Conservation (phyloP, 2,797 vertebrate genomes). For the Centropyge bicolor region DNA sequence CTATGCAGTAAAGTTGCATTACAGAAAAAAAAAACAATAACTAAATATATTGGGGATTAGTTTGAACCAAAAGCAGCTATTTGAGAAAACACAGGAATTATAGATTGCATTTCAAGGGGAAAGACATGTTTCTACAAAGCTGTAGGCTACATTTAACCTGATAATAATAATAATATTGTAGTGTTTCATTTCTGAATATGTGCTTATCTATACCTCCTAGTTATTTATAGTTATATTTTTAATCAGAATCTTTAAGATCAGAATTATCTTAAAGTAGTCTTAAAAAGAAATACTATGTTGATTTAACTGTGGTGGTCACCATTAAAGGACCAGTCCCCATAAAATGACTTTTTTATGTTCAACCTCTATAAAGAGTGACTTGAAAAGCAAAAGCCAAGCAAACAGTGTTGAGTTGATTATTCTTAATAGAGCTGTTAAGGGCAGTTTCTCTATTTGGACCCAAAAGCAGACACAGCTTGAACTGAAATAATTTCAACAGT, state of each 20-base stretch:
- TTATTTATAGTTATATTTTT: too few species aligned
- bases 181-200: background rate
- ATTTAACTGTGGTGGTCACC: background rate
- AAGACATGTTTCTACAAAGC: background rate
- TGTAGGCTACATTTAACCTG: background rate
- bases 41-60: background rate
- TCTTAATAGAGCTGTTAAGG: too few species aligned
- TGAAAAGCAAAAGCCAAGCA: too few species aligned
- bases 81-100: background rate
- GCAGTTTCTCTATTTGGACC: too few species aligned
- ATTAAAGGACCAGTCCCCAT: background rate
- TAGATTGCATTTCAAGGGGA: background rate
- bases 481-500: too few species aligned
- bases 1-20: background rate
- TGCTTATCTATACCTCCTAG: too few species aligned
- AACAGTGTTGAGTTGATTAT: too few species aligned
- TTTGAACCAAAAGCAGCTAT: conserved; percentile 1
- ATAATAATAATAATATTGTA: background rate
- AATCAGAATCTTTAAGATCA: too few species aligned
- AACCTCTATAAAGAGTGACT: background rate
- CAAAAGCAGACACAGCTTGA: too few species aligned
- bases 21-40: too few species aligned
- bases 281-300: background rate
- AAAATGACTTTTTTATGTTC: background rate
- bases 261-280: background rate